phyloP scores from a whole-genome alignment of 2,888 invertebrate species.

The Nudaria mundana region DNA sequence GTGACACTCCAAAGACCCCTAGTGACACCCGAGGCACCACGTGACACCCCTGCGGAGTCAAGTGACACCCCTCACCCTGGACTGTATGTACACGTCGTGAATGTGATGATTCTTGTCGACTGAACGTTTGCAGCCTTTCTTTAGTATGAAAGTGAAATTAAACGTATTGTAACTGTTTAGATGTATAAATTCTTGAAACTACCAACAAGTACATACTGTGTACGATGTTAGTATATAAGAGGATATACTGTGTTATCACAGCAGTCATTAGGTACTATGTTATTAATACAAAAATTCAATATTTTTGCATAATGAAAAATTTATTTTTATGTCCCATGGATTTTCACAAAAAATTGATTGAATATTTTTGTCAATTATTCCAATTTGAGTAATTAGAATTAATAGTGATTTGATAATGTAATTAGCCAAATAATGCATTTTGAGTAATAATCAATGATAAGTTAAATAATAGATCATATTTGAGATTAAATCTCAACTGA shows the following conservation, averaged over 20 bases:
- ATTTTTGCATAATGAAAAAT: constrained; percentile 31
- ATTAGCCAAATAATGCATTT: too few relatives aligned
- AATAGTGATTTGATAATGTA: too few relatives aligned
- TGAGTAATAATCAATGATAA: too few relatives aligned
- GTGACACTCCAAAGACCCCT: too few relatives aligned
- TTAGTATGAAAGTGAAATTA: constrained; percentile 15
- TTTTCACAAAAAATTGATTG: too few relatives aligned
- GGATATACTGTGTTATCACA: constrained; percentile 15
- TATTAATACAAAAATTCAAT: constrained; percentile 19
- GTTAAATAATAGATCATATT: too few relatives aligned
- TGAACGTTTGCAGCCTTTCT: constrained; percentile 5
- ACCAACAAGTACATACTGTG: constrained; percentile 28
- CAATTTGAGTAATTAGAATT: too few relatives aligned
- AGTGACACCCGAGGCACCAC: too few relatives aligned
- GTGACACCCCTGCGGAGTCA: too few relatives aligned
- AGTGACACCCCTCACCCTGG: too few relatives aligned
- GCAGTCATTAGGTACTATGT: constrained; percentile 18
- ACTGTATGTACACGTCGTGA: too few relatives aligned
- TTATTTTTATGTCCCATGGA: constrained; percentile 23
- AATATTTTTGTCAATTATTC: too few relatives aligned
- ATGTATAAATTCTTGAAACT: constrained; percentile 29
- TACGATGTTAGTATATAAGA: constrained; percentile 27
- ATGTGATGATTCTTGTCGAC: neutral
- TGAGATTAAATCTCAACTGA: constrained; percentile 6
- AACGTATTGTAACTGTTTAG: constrained; percentile 20